Conservation (phyloP, 2,113 vertebrate genomes). For the Crotalus horridus region DNA sequence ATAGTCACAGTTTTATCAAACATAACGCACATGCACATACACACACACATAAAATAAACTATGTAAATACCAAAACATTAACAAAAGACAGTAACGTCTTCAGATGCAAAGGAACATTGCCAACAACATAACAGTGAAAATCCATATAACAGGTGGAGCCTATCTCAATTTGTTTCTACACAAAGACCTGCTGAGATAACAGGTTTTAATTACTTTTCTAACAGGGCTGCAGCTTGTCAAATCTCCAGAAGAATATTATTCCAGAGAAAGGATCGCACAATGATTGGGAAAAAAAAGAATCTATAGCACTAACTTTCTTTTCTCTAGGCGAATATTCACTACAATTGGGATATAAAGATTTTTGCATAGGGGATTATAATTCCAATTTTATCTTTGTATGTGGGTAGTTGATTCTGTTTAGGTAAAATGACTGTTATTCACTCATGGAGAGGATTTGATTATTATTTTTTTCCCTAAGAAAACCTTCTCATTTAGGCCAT, state of each 20-base stretch:
- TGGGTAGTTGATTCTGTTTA: background rate
- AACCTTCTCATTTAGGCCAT: background rate
- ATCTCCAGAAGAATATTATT: background rate
- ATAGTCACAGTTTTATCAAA: background rate
- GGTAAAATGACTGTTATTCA: background rate
- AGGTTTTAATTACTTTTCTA: background rate
- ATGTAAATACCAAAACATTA: background rate
- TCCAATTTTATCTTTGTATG: background rate
- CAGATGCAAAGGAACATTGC: background rate
- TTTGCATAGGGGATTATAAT: background rate
- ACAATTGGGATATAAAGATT: background rate
- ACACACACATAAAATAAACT: background rate
- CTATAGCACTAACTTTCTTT: background rate
- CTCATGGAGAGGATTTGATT: background rate
- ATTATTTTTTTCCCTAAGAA: background rate
- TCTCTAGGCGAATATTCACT: no score
- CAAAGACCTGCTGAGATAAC: background rate
- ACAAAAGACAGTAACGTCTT: background rate
- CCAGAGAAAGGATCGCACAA: background rate
- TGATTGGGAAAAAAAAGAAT: background rate
- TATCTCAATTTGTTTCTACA: background rate
- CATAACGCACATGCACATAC: background rate
- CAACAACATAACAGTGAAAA: background rate
- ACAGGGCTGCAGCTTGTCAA: background rate
- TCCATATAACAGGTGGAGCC: background rate